phyloP scores from a whole-genome alignment of 2,888 invertebrate genomes.

The Hyposoter dolosus region DNA sequence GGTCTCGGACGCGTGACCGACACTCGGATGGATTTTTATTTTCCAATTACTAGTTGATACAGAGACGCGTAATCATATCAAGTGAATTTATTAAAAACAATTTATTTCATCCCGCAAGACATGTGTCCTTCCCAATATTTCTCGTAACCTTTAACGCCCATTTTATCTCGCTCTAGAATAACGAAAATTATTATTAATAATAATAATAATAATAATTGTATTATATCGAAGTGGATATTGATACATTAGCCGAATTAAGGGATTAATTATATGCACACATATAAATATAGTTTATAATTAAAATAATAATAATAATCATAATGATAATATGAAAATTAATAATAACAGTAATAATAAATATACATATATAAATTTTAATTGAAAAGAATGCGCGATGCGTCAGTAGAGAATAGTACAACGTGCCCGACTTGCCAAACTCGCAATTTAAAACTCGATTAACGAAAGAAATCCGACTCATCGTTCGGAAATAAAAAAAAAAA shows the following conservation, averaged over 20 bases:
- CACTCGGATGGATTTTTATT: conserved; percentile 73
- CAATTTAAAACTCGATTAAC: conserved; percentile 70
- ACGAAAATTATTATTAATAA: conserved; percentile 64
- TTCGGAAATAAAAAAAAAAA: neutral
- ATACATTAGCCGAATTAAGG: conserved; percentile 63
- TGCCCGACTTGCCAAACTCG: conserved; percentile 84
- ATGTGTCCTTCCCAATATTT: conserved; percentile 52
- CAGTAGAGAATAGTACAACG: conserved; percentile 79
- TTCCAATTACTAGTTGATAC: conserved; percentile 74
- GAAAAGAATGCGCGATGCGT: conserved; percentile 66
- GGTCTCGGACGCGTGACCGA: conserved; percentile 74
- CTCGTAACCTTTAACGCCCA: conserved; percentile 40
- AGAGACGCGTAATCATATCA: conserved; percentile 81
- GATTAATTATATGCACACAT: conserved; percentile 55
- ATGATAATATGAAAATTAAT: conserved; percentile 37
- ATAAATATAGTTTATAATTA: conserved; percentile 42
- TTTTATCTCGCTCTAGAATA: conserved; percentile 68
- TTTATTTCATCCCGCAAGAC: conserved; percentile 61
- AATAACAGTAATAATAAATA: conserved; percentile 36
- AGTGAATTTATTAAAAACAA: conserved; percentile 74
- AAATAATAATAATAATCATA: conserved; percentile 30
- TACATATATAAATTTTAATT: conserved; percentile 56
- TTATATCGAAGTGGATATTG: conserved; percentile 75
- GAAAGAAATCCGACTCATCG: neutral
- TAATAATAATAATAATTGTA: conserved; percentile 72